Evolutionary conservation across 2,888 invertebrate genomes (phyloP).

Genomic region (Heliconius ismenius): DNA sequence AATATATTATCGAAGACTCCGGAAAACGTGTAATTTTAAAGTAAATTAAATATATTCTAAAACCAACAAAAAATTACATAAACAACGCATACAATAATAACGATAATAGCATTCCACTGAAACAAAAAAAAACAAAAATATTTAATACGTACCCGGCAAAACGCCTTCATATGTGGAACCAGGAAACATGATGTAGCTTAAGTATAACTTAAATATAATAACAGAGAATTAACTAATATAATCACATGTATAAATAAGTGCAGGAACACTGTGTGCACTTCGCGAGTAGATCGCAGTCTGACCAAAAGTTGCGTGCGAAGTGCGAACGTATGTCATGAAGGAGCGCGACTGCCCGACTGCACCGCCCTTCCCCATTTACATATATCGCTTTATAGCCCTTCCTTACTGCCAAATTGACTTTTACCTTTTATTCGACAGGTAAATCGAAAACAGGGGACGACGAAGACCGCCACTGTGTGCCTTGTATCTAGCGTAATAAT

Average conservation of each 20-base stretch:
- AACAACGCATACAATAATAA: constrained; percentile 4
- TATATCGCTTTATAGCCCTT: constrained; percentile 77
- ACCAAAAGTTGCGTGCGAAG: constrained; percentile 53
- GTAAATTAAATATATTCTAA: neutral
- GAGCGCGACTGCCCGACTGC: constrained; percentile 65
- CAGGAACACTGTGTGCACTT: constrained; percentile 46
- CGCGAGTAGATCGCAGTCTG: constrained; percentile 50
- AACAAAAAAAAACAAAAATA: neutral
- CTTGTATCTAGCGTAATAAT: constrained; percentile 51
- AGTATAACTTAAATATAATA: constrained; percentile 32
- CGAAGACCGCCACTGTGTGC: constrained; percentile 61
- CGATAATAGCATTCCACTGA: neutral
- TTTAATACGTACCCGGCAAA: constrained; percentile 62
- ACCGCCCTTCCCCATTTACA: constrained; percentile 79
- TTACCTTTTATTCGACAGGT: constrained; percentile 81
- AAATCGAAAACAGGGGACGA: constrained; percentile 75
- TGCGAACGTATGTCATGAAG: constrained; percentile 56
- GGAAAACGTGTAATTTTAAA: neutral
- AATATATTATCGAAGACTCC: neutral
- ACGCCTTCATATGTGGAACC: constrained; percentile 69
- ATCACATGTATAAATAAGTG: constrained; percentile 19
- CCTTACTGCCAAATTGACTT: constrained; percentile 79
- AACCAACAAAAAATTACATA: neutral
- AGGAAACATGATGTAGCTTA: constrained; percentile 68
- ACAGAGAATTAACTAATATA: constrained; percentile 18